Evolutionary conservation across 1,140 invertebrate species (phyloP), one percentile per base, ranked within the genome.

Genomic region (Drosophila azteca): DNA sequence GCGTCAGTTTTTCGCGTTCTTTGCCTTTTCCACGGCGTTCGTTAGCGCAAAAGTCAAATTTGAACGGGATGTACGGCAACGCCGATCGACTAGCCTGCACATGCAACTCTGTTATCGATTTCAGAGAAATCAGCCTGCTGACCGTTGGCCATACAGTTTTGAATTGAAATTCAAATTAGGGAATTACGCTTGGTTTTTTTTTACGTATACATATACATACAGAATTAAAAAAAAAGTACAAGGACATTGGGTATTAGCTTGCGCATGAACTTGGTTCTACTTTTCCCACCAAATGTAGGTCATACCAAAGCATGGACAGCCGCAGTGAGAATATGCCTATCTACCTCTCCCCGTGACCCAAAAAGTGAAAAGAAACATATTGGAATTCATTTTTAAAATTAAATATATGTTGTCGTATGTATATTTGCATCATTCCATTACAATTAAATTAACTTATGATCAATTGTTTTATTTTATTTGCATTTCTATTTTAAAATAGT

Each of bases 381-480:
- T 8, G 54, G 17, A 44, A 15, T 17, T 50, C 45, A 60, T 22
- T 54, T 62, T 57, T 55, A 73, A 74, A 75, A 75, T 75, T 75
- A 67, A 71, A 71, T 63, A 61, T 77, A 63, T 76, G 48, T 83
- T 82, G 66, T 78, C 29, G 69, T 87, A 79, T 76, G 69, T 87
- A 88, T 88, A 87, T 87, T 87, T 88, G 82, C 83, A 87, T 88
- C 83, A 46, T 83, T 88, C 83, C 83, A 83, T 82, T 88, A 79
- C 79, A 82, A 87, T 87, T 87, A 82, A 61, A 69, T 65, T 79
- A 82, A 70, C 81, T 87, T 88, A 87, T 5, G 61, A 45, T 64
- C 66, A 76, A 65, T 69, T 57, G 52, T 76, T 77, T 46, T 49
- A 59, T 17, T 77, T 46, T 49, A 54, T 17, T 72, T 51, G 43